Evolutionary conservation across 1,140 invertebrate genomes (phyloP).

Genomic region (Atopsyche davidsoni): DNA sequence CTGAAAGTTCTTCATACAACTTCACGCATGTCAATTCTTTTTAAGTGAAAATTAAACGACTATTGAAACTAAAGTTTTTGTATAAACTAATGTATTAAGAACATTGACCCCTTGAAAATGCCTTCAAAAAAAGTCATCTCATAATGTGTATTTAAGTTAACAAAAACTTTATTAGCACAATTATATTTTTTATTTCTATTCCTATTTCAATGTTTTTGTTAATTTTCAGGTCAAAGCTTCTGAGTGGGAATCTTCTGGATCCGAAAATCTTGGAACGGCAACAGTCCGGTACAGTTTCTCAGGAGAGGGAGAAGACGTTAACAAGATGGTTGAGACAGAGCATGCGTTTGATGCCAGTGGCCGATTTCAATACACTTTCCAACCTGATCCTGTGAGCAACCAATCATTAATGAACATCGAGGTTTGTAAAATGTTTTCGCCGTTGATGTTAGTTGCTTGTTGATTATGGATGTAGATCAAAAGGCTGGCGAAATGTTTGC

Average conservation of each 20-base stretch:
- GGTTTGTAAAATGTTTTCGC: conserved; percentile 7
- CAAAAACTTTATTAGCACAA: background rate
- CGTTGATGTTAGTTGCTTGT: too few species aligned
- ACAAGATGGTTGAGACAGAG: conserved; percentile 11
- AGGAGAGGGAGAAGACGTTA: conserved; percentile 7
- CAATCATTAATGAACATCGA: conserved; percentile 21
- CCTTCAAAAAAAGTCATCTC: too few species aligned
- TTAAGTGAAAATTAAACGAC: too few species aligned
- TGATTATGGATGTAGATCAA: too few species aligned
- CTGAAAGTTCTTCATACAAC: too few species aligned
- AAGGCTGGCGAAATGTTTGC: too few species aligned
- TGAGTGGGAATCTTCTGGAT: conserved; percentile 16
- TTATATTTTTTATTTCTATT: background rate
- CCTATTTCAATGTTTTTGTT: background rate
- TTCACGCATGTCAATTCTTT: too few species aligned
- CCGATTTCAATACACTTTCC: conserved; percentile 10
- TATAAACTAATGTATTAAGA: too few species aligned
- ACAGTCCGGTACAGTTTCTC: conserved; percentile 17
- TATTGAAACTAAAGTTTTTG: too few species aligned
- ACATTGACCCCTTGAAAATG: too few species aligned
- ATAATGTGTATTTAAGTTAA: too few species aligned
- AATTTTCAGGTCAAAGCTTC: conserved; percentile 14
- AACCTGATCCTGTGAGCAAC: conserved; percentile 12
- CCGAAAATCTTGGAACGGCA: conserved; percentile 2
- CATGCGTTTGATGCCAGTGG: conserved; percentile 10